phyloP scores from a whole-genome alignment of 1,140 invertebrate species.

The Hypsibius dujardini region DNA sequence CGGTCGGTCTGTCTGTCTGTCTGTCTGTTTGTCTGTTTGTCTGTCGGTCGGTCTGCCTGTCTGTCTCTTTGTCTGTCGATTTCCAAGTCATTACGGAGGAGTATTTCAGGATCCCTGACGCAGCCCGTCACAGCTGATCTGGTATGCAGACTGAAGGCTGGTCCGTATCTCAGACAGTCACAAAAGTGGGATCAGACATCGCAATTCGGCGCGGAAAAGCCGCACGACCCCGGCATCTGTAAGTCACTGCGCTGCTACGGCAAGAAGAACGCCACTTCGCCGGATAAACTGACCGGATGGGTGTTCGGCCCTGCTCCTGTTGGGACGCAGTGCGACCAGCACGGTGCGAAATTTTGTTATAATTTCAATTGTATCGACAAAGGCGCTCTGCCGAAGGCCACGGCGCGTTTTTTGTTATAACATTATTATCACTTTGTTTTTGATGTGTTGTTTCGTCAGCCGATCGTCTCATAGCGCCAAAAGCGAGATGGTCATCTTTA shows the following conservation, averaged over 20 bases:
- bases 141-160: not conserved
- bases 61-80: no score
- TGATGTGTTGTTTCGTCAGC: no score
- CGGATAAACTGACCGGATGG: not conserved
- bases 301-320: conserved; percentile 3
- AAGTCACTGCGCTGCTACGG: not conserved
- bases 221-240: not conserved
- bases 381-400: no score
- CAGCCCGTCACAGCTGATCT: not conserved
- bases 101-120: no score
- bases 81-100: no score
- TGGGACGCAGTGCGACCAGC: not conserved
- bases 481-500: no score
- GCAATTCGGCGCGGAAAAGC: not conserved
- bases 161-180: not conserved
- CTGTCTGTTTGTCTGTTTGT: no score
- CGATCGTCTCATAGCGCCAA: no score
- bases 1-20: no score
- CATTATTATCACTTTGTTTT: no score
- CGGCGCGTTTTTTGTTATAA: no score
- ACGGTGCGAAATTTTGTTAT: not conserved
- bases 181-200: not conserved
- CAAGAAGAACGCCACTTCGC: not conserved
- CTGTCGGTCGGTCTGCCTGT: no score
- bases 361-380: not conserved